Evolutionary conservation across 2,888 invertebrate species (phyloP).

Genomic region (Lasioglossum leucozonium): DNA sequence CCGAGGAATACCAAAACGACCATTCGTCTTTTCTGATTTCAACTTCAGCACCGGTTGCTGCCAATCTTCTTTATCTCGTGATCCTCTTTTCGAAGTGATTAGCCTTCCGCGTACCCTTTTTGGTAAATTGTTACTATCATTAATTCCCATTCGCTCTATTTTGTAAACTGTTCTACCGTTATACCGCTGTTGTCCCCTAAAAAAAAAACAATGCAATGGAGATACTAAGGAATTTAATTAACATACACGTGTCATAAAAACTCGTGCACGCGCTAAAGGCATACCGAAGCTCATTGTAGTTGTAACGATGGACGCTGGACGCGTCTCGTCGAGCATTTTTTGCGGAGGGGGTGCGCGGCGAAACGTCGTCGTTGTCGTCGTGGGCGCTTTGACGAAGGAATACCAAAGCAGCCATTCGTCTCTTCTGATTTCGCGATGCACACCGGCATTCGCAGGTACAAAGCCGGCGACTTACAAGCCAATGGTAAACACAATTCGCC

Average conservation of each 20-base stretch:
- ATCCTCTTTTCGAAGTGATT: not conserved
- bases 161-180: too few species aligned
- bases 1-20: not conserved
- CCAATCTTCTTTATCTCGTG: not conserved
- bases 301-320: not conserved
- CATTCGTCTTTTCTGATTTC: constrained; percentile 1
- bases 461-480: constrained; percentile 2
- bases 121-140: not conserved
- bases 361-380: not conserved
- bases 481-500: constrained; percentile 5
- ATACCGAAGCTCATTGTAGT: not conserved
- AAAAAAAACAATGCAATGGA: not conserved
- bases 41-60: not conserved
- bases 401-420: not conserved
- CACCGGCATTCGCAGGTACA: not conserved
- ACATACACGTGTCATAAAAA: not conserved
- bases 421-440: not conserved
- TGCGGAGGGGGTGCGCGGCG: not conserved
- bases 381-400: not conserved
- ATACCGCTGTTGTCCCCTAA: too few species aligned
- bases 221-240: not conserved
- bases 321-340: not conserved
- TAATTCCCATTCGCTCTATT: too few species aligned
- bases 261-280: not conserved
- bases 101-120: too few species aligned